These are phyloP conservation scores for Neotoxoptera formosana DNA, from an alignment of 1,140 invertebrate species.

Conservation along the genomic window DNA sequence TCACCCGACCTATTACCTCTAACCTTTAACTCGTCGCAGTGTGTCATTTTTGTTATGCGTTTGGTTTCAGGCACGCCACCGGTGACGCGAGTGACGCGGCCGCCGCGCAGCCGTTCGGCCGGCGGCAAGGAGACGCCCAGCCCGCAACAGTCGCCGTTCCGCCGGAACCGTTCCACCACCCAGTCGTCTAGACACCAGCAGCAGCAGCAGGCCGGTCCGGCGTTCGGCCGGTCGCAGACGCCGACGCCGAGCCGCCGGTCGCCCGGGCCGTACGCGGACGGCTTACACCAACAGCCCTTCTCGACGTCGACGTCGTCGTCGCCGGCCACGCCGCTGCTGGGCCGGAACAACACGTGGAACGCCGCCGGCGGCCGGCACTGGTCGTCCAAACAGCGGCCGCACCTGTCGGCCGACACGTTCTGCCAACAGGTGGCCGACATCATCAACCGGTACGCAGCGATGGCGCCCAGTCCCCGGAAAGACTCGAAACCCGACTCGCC, in stretches of 20 bases:
- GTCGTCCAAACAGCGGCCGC: constrained; percentile 65
- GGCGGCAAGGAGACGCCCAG: constrained; percentile 61
- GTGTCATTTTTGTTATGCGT: not conserved
- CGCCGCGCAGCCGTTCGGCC: constrained; percentile 61
- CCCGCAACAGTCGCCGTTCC: constrained; percentile 59
- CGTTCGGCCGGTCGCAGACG: constrained; percentile 59
- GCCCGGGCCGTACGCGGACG: constrained; percentile 64
- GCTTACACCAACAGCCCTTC: constrained; percentile 57
- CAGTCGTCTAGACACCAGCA: constrained; percentile 59
- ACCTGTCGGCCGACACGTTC: constrained; percentile 74
- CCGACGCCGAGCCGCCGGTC: constrained; percentile 69
- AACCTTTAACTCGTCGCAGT: not conserved
- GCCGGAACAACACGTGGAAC: constrained; percentile 75
- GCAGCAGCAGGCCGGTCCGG: constrained; percentile 61
- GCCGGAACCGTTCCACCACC: constrained; percentile 58
- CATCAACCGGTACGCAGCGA: constrained; percentile 64
- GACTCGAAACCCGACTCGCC: constrained; percentile 67
- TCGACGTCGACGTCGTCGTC: constrained; percentile 59
- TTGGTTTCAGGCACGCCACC: constrained; percentile 63
- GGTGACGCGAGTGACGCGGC: constrained; percentile 62
- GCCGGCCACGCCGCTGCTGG: constrained; percentile 59
- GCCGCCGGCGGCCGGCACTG: constrained; percentile 66
- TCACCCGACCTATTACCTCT: too few relatives aligned
- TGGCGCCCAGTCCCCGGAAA: constrained; percentile 66
- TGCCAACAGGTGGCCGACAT: constrained; percentile 66